phyloP scores from a whole-genome alignment of 2,888 invertebrate species.

The Amaurobius ferox region DNA sequence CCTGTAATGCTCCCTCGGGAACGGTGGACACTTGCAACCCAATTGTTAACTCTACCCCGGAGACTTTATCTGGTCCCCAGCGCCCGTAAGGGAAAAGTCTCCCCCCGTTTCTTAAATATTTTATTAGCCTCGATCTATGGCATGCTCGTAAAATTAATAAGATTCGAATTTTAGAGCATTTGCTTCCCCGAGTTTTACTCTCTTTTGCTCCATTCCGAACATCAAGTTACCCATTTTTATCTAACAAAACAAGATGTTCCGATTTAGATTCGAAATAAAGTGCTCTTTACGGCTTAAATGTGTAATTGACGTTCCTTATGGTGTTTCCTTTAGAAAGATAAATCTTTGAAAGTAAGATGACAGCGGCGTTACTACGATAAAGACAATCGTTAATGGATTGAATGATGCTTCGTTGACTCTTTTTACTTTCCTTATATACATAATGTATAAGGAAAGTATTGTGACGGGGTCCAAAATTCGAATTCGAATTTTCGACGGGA shows the following conservation, averaged over 20 bases:
- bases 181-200: constrained; percentile 22
- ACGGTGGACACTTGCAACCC: constrained; percentile 54
- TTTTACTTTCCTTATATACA: too few relatives aligned
- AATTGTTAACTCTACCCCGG: constrained; percentile 39
- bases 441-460: too few relatives aligned
- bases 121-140: constrained; percentile 62
- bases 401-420: too few relatives aligned
- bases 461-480: too few relatives aligned
- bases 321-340: too few relatives aligned
- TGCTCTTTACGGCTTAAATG: constrained; percentile 19
- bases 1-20: constrained; percentile 47
- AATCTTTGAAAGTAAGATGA: too few relatives aligned
- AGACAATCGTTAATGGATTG: too few relatives aligned
- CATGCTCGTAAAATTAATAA: constrained; percentile 71
- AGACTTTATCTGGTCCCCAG: constrained; percentile 53
- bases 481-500: too few relatives aligned
- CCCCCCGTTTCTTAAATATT: constrained; percentile 60
- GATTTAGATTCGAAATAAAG: constrained; percentile 4
- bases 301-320: constrained; percentile 48
- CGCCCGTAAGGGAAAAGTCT: neutral
- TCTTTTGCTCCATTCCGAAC: neutral
- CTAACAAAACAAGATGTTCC: neutral
- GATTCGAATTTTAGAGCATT: constrained; percentile 70
- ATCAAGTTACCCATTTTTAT: neutral
- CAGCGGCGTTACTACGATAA: too few relatives aligned